Base-by-base conservation (phyloP, 2,888 invertebrate genomes). In the Diarsia dahlii region DNA sequence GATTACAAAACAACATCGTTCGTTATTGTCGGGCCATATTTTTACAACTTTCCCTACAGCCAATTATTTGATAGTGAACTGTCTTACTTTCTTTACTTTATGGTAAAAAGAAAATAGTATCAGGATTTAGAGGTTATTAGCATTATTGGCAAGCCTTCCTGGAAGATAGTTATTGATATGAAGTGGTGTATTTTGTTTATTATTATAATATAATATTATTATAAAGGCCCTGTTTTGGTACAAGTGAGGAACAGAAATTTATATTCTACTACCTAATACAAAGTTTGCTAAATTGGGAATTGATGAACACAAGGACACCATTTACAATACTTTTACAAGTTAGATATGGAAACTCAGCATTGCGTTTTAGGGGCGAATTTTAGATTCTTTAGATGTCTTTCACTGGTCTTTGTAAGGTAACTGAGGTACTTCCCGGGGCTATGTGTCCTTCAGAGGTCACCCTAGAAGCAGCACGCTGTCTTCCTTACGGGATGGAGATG, bases 1-100 rank as follows among this genome's bases (percentile, higher is more conserved):
- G 48, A 82, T 85, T 77, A 82, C 72, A 85, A 82, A 82, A 82
- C 82, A 85, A 82, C 56, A 50, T 76, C 66, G 65, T 85, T 64
- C 54, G 72, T 77, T 82, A 70, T 63, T 70, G 52, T 72, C 34
- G 58, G 23, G 39, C 58, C 70, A 71, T 85, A 68, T 78, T 78
- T 85, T 77, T 76, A 76, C 39, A 85, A 82, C 66, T 63, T 73
- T 70, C 9, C 34, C 69, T 72, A 2, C 63, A 70, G 64, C 60
- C 70, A 82, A 72, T 85, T 82, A 85, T 85, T 85, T 82, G 66
- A 82, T 85, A 76, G 71, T 68, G 39, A 64, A 64, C 8, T 60
- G 54, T 50, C 71, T 71, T 56, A 46, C 62, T 80, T 58, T 54
- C 20, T 34, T 50, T 20, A 50, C 15, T 81, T 58, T 67, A 58